phyloP scores from a whole-genome alignment of 2,113 vertebrate genomes.

The Todiramphus saurophagus region DNA sequence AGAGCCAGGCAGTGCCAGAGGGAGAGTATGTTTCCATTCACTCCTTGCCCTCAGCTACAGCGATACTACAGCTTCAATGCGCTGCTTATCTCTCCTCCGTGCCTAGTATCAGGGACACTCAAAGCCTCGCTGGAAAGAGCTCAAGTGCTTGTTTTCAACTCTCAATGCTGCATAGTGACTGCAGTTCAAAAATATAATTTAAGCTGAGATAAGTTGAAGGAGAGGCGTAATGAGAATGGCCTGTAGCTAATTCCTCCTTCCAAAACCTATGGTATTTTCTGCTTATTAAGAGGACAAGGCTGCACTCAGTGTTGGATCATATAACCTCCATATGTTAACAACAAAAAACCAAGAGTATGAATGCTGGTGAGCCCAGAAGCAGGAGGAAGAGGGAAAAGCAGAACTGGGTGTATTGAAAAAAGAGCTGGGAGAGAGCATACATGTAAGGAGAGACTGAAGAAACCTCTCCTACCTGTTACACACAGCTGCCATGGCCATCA shows the following conservation, averaged over 20 bases:
- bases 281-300: neutral
- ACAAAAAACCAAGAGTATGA: neutral
- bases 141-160: conserved; percentile 50
- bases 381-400: neutral
- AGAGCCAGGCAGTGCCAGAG: conserved; percentile 41
- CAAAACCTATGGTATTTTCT: neutral
- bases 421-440: neutral
- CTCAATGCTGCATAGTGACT: neutral
- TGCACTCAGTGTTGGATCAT: neutral
- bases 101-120: neutral
- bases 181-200: conserved; percentile 6
- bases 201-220: conserved; percentile 23
- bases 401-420: neutral
- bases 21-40: conserved; percentile 34
- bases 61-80: neutral
- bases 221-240: neutral
- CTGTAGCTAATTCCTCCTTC: neutral
- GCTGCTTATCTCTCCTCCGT: conserved; percentile 33
- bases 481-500: neutral
- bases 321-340: neutral
- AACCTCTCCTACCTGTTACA: neutral
- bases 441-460: neutral
- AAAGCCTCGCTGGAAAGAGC: neutral
- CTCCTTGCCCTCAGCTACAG: conserved; percentile 13
- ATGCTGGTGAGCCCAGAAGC: neutral